These are phyloP conservation scores for Bagarius yarrelli DNA, from an alignment of 2,113 vertebrate species.

Conservation along the genomic window DNA sequence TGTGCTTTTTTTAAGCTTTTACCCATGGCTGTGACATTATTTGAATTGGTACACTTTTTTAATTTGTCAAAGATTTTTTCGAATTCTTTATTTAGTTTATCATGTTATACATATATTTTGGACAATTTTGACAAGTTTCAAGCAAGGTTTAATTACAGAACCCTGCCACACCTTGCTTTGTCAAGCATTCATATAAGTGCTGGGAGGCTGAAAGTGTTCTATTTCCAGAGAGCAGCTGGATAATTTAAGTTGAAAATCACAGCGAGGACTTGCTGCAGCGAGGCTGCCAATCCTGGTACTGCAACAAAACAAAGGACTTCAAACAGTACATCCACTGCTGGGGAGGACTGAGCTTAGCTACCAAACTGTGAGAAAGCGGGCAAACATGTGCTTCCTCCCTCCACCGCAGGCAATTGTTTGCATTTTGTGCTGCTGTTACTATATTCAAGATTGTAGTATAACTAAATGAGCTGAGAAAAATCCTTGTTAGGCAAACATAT, in stretches of 20 bases:
- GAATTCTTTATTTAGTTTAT: background rate
- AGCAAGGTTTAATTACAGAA: background rate
- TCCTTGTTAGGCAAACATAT: background rate
- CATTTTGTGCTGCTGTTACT: background rate
- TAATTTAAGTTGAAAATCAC: conserved; percentile 28
- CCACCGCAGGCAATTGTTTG: background rate
- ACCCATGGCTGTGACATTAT: background rate
- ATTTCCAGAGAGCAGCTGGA: conserved; percentile 10
- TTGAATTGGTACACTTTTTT: background rate
- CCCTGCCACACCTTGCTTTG: conserved; percentile 1
- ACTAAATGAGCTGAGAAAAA: conserved; percentile 1
- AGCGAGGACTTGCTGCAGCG: conserved; percentile 1
- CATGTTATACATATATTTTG: background rate
- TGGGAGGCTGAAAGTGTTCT: background rate
- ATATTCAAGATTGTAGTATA: background rate
- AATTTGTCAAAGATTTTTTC: background rate
- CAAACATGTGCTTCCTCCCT: background rate
- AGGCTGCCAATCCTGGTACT: conserved; percentile 10
- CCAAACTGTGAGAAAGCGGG: conserved; percentile 16
- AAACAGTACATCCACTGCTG: conserved; percentile 25
- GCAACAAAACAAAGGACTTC: conserved; percentile 34
- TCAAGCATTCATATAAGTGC: background rate
- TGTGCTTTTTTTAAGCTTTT: no score
- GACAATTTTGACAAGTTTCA: background rate
- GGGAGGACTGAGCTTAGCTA: conserved; percentile 9